Conservation (phyloP, 2,888 invertebrate species). For the Clitarchus hookeri region DNA sequence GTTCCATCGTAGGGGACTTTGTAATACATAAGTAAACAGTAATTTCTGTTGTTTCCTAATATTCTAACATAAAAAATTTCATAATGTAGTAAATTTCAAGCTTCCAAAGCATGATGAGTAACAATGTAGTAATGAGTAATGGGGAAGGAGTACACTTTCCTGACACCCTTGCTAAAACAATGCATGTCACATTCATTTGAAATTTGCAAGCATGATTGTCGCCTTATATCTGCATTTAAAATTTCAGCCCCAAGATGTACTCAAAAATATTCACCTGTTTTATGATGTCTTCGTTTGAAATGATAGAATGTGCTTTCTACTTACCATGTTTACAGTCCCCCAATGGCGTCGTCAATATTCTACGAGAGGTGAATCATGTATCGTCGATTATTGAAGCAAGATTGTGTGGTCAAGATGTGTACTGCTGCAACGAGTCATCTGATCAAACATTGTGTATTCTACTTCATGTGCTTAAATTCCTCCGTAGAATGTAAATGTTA, state of each 20-base stretch:
- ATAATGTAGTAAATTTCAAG: not conserved
- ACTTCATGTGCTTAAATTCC: constrained; percentile 16
- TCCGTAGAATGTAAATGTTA: not conserved
- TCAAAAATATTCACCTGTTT: not conserved
- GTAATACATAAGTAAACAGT: not conserved
- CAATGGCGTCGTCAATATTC: constrained; percentile 34
- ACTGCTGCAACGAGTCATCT: constrained; percentile 27
- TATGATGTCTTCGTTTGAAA: constrained; percentile 16
- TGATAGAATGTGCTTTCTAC: constrained; percentile 33
- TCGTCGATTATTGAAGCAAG: not conserved
- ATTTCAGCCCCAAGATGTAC: not conserved
- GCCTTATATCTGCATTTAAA: not conserved
- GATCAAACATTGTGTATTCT: constrained; percentile 16
- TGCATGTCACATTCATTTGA: not conserved
- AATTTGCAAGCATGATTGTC: no score
- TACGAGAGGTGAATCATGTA: constrained; percentile 30
- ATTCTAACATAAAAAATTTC: not conserved
- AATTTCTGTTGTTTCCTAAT: not conserved
- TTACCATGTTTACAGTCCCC: constrained; percentile 39
- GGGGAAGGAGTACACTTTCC: not conserved
- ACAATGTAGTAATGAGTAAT: not conserved
- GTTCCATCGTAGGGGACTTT: not conserved
- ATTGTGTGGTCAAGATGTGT: constrained; percentile 25
- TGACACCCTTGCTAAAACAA: not conserved
- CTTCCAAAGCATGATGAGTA: not conserved